phyloP scores from a whole-genome alignment of 2,888 invertebrate species.

The Hartigia nigra region DNA sequence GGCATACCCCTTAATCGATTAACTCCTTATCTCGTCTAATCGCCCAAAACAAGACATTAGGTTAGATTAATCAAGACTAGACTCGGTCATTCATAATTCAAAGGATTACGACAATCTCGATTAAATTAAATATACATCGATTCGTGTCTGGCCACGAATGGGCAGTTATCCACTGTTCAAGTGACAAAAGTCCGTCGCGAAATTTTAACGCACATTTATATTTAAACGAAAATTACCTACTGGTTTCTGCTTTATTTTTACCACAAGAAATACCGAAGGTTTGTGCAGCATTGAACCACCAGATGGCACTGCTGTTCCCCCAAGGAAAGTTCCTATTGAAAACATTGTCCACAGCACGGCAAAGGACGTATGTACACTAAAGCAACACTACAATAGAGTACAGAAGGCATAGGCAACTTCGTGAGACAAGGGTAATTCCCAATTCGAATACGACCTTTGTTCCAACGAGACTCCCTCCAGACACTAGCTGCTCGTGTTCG shows the following conservation, averaged over 20 bases:
- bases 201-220: no score
- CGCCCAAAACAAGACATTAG: no score
- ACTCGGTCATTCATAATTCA: no score
- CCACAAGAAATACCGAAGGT: background rate
- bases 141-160: background rate
- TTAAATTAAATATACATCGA: no score
- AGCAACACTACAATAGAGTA: background rate
- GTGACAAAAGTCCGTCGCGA: background rate
- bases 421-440: background rate
- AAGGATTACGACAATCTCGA: no score
- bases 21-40: background rate
- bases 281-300: background rate
- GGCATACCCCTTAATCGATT: no score
- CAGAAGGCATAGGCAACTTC: background rate
- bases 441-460: background rate
- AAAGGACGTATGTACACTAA: background rate
- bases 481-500: background rate
- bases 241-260: background rate
- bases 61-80: no score
- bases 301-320: background rate
- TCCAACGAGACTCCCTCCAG: background rate
- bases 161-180: background rate
- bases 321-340: background rate
- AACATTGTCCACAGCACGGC: background rate
- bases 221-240: no score